Evolutionary conservation across 1,140 invertebrate species (phyloP).

Genomic region (Octopus bimaculoides): DNA sequence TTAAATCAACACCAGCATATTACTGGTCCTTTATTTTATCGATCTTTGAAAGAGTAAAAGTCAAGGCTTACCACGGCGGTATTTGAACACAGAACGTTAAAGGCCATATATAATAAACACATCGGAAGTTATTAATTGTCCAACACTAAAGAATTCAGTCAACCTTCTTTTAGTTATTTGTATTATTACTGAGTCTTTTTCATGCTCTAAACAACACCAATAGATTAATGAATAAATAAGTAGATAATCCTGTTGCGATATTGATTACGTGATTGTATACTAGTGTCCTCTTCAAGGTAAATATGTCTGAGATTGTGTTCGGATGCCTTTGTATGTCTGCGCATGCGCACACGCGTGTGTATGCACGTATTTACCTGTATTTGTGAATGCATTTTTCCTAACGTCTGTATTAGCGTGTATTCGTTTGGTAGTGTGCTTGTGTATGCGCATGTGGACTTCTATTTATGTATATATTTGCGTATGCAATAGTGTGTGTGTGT

Average conservation of each 20-base stretch:
- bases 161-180: neutral
- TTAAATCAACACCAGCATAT: too few relatives aligned
- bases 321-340: neutral
- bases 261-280: neutral
- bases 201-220: neutral
- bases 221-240: neutral
- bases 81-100: too few relatives aligned
- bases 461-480: neutral
- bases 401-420: neutral
- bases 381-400: neutral
- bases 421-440: neutral
- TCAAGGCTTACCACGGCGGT: too few relatives aligned
- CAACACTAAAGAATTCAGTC: neutral
- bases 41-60: too few relatives aligned
- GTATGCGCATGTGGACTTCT: neutral
- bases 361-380: neutral
- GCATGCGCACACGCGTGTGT: neutral
- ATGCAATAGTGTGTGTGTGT: neutral
- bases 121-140: neutral
- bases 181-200: neutral
- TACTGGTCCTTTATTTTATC: too few relatives aligned
- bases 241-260: neutral
- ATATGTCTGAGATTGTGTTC: neutral
- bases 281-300: neutral
- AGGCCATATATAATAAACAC: too few relatives aligned